Base-by-base conservation (phyloP, 2,888 invertebrate species). In the Mythimna vitellina region DNA sequence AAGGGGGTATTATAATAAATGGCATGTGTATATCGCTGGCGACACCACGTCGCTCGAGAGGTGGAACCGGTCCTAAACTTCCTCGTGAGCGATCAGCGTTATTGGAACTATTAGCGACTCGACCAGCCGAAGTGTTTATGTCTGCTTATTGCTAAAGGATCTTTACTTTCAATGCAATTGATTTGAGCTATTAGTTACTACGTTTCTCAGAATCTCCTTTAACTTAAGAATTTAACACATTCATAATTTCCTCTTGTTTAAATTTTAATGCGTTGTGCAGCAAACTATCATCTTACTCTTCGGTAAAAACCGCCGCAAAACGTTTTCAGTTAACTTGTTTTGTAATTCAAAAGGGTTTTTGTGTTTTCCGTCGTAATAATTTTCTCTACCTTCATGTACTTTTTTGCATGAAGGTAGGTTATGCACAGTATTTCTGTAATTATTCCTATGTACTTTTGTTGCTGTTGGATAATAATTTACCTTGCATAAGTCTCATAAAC, bases 1-100 rank as follows among this genome's bases (percentile, higher is more conserved):
- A 90, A 90, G 90, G 89, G 88, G 88, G 88, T 90, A 93, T 93
- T 92, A 93, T 92, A 93, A 92, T 93, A 93, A 94, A 93, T 92
- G 90, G 91, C 90, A 90, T 91, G 91, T 91, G 88, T 91, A 88
- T 90, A 87, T 89, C 84, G 85, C 86, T 86, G 92, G 91, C 92
- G 92, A 92, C 93, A 91, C 87, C 75, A 84, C 88, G 90, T 86
- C 90, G 90, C 84, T 85, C 80, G 86, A 86, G 87, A 84, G 84
- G 83, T 82, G 86, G 85, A 93, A 94, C 94, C 93, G 94, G 94
- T 94, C 90, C 85, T 84, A 70, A 76, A 92, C 92, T 94, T 94
- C 93, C 94, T 94, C 89, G 91, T 92, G 90, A 90, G 86, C 89
- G 90, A 92, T 92, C 91, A 86, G 90, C 90, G 89, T 91, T 93